Evolutionary conservation across 2,797 vertebrate species (phyloP), one percentile per base, ranked within the genome.

Genomic region (Gymnothorax javanicus): DNA sequence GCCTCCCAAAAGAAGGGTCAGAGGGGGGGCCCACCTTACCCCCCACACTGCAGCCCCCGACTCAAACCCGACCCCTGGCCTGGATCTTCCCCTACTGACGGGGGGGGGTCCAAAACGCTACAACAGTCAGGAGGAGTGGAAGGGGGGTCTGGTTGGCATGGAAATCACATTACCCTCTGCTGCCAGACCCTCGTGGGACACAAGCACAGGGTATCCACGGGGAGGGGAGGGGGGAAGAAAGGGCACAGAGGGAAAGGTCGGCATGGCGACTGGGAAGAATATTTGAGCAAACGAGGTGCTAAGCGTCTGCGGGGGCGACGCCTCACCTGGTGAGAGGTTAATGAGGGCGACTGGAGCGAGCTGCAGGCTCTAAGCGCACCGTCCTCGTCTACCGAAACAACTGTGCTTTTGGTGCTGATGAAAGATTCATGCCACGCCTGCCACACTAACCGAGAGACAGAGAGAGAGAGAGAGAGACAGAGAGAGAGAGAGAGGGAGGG

Each of bases 371-470:
- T 27, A 2, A 43, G 60, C 60, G 33, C 33, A 43, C 1, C 33
- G 33, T 43, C 33, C 33, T 20, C 62, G 0, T 2, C 59, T 23
- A 15, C 50, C 33, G 7, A 54, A 56, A 82, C 75, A 6, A 17
- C 83, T 4, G 52, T 23, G 27, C 71, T 67, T 58, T 43, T 52
- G 83, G 33, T 20, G 57, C 75, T 87, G 75, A 85, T 88, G 52
- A 67, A 82, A 83, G 82, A 88, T 88, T 85, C 75, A 88, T 56
- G 52, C 20, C 15, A 9, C 4, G 7, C 82, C 77, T 52, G 54
- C 17, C 73, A 27, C 84, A 27, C 33, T 13, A 50, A 17, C 25
- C 27, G 83, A 87, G 86, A 64, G 9, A 33, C 11, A 0, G 43
- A 57, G 73, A 57, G 12, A 1, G 17, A 5, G 81, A 23, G 86